Base-by-base conservation (phyloP, 1,140 invertebrate species). In the Latrodectus geometricus region DNA sequence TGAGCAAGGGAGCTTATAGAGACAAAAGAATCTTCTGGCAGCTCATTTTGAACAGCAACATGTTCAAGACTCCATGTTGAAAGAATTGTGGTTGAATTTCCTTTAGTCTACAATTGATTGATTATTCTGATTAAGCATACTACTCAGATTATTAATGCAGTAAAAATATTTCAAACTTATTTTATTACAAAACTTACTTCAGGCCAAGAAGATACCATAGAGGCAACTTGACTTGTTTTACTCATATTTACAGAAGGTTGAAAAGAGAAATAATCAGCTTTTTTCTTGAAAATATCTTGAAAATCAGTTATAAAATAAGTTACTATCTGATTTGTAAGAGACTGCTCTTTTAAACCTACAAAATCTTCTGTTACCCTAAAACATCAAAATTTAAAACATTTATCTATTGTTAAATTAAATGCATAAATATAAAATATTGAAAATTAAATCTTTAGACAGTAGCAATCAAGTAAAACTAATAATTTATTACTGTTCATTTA, bases 271-370 rank as follows among this genome's bases (percentile, higher is more conserved):
- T 48, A 66, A 54, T 68, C 70, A n/a, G 35, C 20, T 72, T 87
- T 78, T 35, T 83, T 76, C 35, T 87, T 84, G 84, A 92, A 92
- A 23, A 92, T 88, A n/a, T 80, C 81, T 54, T 90, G 87, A 88
- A 91, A 92, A 35, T 92, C 88, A 8, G 87, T 88, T 70, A 92
- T 91, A 83, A 92, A 92, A 68, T 91, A 89, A 49, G 90, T 90
- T 54, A 92, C 90, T 78, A 92, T 90, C 87, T 92, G 90, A 88
- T 92, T 92, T 49, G 91, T 91, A 9, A 91, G 88, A 49, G 91
- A 90, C 84, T 92, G 91, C 86, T 92, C 90, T 88, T 89, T 90
- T 48, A 92, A 86, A 8, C 91, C 92, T 50, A 89, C 81, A 79
- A 88, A 88, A 75, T 87, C 86, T 76, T 89, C 89, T 8, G 88